Conservation (phyloP, 2,888 invertebrate species). For the Gari tellinella region DNA sequence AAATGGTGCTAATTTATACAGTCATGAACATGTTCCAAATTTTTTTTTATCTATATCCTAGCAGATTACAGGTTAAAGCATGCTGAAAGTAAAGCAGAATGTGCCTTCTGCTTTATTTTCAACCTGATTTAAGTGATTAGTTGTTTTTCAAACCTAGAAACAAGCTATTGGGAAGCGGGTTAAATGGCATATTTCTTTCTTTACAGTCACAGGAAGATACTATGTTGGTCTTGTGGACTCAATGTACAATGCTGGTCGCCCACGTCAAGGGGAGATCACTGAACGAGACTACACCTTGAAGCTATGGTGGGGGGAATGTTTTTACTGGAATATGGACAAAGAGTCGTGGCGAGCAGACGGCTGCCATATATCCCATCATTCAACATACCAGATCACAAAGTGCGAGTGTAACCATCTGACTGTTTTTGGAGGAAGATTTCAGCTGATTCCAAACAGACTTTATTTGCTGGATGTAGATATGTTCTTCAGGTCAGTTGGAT, state of each 20-base stretch:
- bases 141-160: too few relatives aligned
- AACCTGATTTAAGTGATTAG: too few relatives aligned
- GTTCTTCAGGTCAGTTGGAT: constrained; percentile 78
- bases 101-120: too few relatives aligned
- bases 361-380: constrained; percentile 70
- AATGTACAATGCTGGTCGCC: constrained; percentile 77
- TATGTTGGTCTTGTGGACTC: constrained; percentile 80
- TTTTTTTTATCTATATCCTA: too few relatives aligned
- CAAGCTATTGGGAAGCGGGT: too few relatives aligned
- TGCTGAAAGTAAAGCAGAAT: too few relatives aligned
- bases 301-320: constrained; percentile 81
- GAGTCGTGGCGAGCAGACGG: constrained; percentile 76
- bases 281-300: constrained; percentile 77
- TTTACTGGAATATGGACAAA: constrained; percentile 76
- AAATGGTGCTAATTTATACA: too few relatives aligned
- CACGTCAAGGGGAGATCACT: constrained; percentile 73
- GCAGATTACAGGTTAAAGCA: too few relatives aligned
- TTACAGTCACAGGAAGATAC: constrained; percentile 73
- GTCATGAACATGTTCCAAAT: too few relatives aligned
- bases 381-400: constrained; percentile 71
- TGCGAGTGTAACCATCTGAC: constrained; percentile 83
- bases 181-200: too few relatives aligned
- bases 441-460: constrained; percentile 75
- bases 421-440: constrained; percentile 78
- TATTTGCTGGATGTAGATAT: constrained; percentile 71